Evolutionary conservation across 2,113 vertebrate genomes (phyloP), one percentile per base, ranked within the genome.

Genomic region (Cyanoderma ruficeps): DNA sequence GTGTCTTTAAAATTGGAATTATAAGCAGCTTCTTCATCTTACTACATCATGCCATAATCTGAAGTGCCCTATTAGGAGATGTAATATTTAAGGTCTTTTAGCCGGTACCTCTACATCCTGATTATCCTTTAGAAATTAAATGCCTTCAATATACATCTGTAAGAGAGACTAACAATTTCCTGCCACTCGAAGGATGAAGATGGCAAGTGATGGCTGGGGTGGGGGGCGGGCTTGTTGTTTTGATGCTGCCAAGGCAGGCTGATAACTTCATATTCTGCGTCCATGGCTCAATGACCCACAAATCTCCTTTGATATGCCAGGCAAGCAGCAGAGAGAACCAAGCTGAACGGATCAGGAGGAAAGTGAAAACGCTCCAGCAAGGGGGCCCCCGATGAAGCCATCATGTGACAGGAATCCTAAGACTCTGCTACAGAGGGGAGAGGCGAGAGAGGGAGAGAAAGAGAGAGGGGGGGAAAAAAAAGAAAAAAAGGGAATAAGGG

Each of bases 261-360:
- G 99, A 98, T 98, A 98, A 98, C 99, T 99, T 99, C 98, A 98
- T 99, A 99, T 97, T 98, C 98, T 56, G 96, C 94, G 97, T 98
- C 98, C 98, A 98, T 98, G 98, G 98, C 98, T 99, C 98, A 91
- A 89, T 99, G 99, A 99, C 99, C 99, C 98, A 98, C 98, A 99
- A 98, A 99, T 99, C 99, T 98, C 98, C 98, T 99, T 99, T 99
- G 99, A 99, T 99, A 99, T 98, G 98, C 98, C 99, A 98, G 98
- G 98, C 98, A 49, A 47, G 47, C 47, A 98, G 98, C 98, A 98
- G 98, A 98, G 98, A 98, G 98, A 98, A 96, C 98, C 98, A 98
- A 98, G 98, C 98, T 98, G 98, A 98, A 98, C 98, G 98, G 98
- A 97, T 98, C 97, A 97, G 96, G 97, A 98, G 97, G 88, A 87